Percentiles rank a stretch among this genome's conserved stretches.
Conservation (phyloP, 2,888 invertebrate species). For the Neoscelio sp. region DNA sequence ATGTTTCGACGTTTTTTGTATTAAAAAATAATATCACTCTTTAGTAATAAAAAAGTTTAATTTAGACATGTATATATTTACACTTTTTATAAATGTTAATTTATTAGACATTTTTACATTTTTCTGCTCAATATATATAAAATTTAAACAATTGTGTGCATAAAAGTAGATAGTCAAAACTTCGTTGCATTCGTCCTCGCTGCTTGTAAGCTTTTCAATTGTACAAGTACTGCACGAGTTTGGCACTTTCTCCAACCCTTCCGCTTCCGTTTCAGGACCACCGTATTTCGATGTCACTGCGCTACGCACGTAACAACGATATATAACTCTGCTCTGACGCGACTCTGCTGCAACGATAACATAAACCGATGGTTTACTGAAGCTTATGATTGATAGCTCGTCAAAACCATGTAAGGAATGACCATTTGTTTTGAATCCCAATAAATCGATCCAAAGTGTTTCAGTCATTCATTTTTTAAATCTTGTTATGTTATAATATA, state of each 20-base stretch:
- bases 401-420: slow-evolving; percentile 31
- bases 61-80: too few relatives aligned
- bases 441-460: too few relatives aligned
- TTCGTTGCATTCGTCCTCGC: slow-evolving; percentile 12
- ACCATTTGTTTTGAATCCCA: slow-evolving; percentile 7
- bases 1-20: slow-evolving; percentile 4
- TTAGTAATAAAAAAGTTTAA: too few relatives aligned
- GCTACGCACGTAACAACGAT: slow-evolving; percentile 41
- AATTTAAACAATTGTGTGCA: neutral
- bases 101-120: too few relatives aligned
- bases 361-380: slow-evolving; percentile 48
- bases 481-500: too few relatives aligned
- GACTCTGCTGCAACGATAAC: slow-evolving; percentile 47
- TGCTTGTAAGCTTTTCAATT: slow-evolving; percentile 35
- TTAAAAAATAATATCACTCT: too few relatives aligned
- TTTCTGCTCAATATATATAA: too few relatives aligned
- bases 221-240: slow-evolving; percentile 42
- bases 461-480: too few relatives aligned
- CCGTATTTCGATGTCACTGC: slow-evolving; percentile 41
- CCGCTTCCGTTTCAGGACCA: slow-evolving; percentile 33
- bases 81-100: too few relatives aligned
- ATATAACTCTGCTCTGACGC: slow-evolving; percentile 55
- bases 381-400: slow-evolving; percentile 47
- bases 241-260: slow-evolving; percentile 54
- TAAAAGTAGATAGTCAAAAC: neutral